Evolutionary conservation across 2,797 vertebrate genomes (phyloP), one percentile per base, ranked within the genome.

Genomic region (Tadarida brasiliensis): DNA sequence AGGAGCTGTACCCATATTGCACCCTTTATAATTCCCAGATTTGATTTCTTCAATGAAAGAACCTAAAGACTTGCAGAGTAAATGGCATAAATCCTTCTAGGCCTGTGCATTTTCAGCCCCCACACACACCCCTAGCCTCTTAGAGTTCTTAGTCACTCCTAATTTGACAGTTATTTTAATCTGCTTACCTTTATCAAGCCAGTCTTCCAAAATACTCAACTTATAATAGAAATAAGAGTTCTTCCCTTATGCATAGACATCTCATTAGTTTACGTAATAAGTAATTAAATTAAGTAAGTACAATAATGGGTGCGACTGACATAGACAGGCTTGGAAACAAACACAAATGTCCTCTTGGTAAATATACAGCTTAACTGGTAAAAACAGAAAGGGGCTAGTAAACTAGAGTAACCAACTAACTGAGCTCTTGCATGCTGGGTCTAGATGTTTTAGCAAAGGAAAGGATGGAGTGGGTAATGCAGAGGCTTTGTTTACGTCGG

Each of bases 201-300:
- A 67, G 39, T 63, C 88, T 97, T 94, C 87, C 67, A 57, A 88
- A 96, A 88, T 68, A 91, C 28, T 83, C 56, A 81, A 44, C 51
- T 87, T 86, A 82, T 3, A 77, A 56, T 49, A 91, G 74, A 76
- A 94, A 71, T 56, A 91, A 86, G 35, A 94, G 73, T 84, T 90
- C 80, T 91, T 93, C 93, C 92, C 80, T 96, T 78, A 84, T 57
- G 35, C 73, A 76, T 74, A 94, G 83, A 54, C 68, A 96, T 65
- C 74, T 93, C 63, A 86, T 87, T 95, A 51, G 59, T 92, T 90
- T 94, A n/a, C 11, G 1, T 92, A 95, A 94, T 63, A 73, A 59
- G 47, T 95, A 94, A 95, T 96, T 97, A 96, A 87, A 57, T 94
- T 96, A 95, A 3, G 0, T 95, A 97, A 96, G 87, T 67, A 49